phyloP scores from a whole-genome alignment of 2,797 vertebrate genomes.

The Enteromius fasciolatus region DNA sequence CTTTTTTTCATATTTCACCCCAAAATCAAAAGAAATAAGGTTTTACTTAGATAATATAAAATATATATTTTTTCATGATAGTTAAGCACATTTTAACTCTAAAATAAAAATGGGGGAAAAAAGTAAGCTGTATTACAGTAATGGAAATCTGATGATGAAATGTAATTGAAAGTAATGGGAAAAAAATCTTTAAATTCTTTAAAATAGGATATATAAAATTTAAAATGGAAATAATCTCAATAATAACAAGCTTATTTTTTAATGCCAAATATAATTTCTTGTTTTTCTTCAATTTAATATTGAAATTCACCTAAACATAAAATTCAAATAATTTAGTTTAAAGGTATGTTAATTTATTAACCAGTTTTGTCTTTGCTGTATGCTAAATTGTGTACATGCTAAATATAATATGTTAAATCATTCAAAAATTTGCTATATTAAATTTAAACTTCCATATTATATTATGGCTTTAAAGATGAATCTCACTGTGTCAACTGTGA shows the following conservation, averaged over 20 bases:
- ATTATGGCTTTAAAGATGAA: slow-evolving; percentile 2
- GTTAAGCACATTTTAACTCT: not conserved
- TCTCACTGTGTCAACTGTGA: slow-evolving; percentile 6
- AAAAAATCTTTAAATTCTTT: too few species aligned
- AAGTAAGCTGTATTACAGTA: not conserved
- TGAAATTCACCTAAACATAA: not conserved
- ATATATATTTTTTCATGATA: not conserved
- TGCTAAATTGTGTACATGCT: not conserved
- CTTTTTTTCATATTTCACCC: not conserved
- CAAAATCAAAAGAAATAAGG: not conserved
- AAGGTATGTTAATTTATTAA: not conserved
- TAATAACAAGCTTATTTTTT: not conserved
- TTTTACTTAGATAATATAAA: not conserved
- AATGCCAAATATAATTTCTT: not conserved
- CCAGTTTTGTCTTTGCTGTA: not conserved
- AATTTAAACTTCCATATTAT: not conserved
- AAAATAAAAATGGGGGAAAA: not conserved
- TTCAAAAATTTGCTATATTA: not conserved
- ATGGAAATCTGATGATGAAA: not conserved
- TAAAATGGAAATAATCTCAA: not conserved
- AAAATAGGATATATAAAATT: not conserved
- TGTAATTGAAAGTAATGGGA: not conserved
- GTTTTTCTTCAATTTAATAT: not conserved
- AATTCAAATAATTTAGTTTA: not conserved
- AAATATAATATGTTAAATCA: not conserved